These are phyloP conservation scores for Carpatolechia fugitivella DNA, from an alignment of 2,888 invertebrate species.

Conservation along the genomic window DNA sequence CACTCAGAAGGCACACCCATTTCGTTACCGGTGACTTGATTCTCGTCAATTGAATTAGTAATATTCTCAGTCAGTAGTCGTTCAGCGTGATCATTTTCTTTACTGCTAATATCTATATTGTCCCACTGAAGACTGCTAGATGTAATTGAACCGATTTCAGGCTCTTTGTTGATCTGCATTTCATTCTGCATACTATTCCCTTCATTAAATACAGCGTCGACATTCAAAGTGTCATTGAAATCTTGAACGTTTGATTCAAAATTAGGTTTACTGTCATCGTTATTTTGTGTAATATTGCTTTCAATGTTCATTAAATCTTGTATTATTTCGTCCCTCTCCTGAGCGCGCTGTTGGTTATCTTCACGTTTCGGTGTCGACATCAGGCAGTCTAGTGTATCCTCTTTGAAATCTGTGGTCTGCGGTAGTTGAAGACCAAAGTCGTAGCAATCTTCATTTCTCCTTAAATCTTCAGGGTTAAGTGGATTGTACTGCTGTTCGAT, in stretches of 20 bases:
- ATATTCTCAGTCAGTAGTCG: conserved; percentile 11
- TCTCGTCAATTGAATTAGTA: conserved; percentile 15
- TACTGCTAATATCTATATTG: conserved; percentile 37
- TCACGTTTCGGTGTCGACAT: conserved; percentile 62
- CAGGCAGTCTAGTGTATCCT: conserved; percentile 62
- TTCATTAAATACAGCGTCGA: conserved; percentile 18
- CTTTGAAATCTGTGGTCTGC: conserved; percentile 60
- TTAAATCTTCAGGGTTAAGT: conserved; percentile 57
- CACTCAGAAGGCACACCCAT: conserved; percentile 29
- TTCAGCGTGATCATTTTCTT: conserved; percentile 26
- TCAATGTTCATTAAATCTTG: conserved; percentile 72
- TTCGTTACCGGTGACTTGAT: not conserved
- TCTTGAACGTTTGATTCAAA: conserved; percentile 34
- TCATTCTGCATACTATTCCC: conserved; percentile 20
- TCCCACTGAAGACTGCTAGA: conserved; percentile 42
- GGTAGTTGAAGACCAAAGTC: conserved; percentile 64
- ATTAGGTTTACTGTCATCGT: conserved; percentile 32
- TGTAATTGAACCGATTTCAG: conserved; percentile 31
- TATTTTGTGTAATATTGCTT: conserved; percentile 44
- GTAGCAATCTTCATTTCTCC: conserved; percentile 63
- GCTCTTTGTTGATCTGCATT: conserved; percentile 30
- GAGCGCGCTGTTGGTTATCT: conserved; percentile 42
- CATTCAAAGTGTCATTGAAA: conserved; percentile 28
- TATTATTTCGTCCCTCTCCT: conserved; percentile 66
- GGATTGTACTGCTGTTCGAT: conserved; percentile 55